Conservation (phyloP, 37 sponge, comb jelly and placozoan genomes). For the Agelas oroides region DNA sequence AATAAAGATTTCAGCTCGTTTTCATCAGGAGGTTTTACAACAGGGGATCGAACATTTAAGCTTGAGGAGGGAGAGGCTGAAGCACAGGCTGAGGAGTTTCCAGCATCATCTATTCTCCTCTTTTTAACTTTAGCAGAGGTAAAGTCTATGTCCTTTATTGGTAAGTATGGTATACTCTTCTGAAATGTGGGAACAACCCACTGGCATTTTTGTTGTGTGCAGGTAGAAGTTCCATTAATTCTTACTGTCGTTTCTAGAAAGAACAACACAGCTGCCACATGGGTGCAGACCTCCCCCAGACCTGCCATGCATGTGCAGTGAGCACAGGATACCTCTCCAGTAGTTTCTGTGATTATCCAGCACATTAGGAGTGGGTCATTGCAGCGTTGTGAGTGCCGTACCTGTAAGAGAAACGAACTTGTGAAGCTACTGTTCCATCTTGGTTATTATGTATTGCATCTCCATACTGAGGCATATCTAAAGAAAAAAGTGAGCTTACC, state of each 20-base stretch:
- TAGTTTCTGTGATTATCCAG: conserved; percentile 24
- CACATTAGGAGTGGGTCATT: conserved; percentile 24
- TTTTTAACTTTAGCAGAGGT: conserved; percentile 6
- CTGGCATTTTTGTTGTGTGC: not conserved
- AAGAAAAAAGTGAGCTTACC: not conserved
- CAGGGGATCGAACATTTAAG: too few relatives aligned
- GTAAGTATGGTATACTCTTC: not conserved
- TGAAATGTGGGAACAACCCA: not conserved
- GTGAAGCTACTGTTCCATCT: not conserved
- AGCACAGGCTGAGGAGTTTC: not conserved
- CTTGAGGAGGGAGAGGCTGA: too few relatives aligned
- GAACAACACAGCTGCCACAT: conserved; percentile 36
- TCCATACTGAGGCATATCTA: too few relatives aligned
- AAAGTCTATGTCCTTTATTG: too few relatives aligned
- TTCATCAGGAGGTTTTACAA: not conserved
- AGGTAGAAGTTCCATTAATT: not conserved
- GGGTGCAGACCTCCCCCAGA: conserved; percentile 46
- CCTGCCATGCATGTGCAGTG: conserved; percentile 68
- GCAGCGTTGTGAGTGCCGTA: conserved; percentile 24
- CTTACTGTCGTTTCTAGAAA: conserved; percentile 14
- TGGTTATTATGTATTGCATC: too few relatives aligned
- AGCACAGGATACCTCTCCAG: conserved; percentile 48
- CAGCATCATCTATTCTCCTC: not conserved
- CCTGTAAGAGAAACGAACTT: not conserved
- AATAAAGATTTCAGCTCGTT: not conserved